Conservation (phyloP, 1,140 invertebrate species). For the Acromyrmex echinatior region DNA sequence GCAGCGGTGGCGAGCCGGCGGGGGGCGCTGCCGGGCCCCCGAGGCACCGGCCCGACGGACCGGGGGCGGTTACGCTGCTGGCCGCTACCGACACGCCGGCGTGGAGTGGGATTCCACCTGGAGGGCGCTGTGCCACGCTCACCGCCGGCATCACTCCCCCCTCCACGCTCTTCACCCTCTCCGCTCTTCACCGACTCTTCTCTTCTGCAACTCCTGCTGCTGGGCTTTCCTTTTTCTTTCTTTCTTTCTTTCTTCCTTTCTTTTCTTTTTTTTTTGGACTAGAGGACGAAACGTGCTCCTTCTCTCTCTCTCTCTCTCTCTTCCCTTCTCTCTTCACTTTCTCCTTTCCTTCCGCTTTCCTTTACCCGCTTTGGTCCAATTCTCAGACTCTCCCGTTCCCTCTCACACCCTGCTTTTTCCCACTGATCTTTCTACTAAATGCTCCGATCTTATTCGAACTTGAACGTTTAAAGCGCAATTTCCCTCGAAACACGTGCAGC, state of each 20-base stretch:
- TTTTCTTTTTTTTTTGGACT: conserved; percentile 8
- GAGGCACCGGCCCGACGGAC: no score
- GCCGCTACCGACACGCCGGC: conserved; percentile 84
- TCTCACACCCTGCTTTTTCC: not conserved
- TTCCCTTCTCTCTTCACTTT: conserved; percentile 3
- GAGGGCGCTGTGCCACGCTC: conserved; percentile 87
- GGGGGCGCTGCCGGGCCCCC: no score
- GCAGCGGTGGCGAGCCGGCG: no score
- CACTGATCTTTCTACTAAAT: not conserved
- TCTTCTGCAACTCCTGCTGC: conserved; percentile 79
- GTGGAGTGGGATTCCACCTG: conserved; percentile 86
- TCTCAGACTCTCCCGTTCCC: not conserved
- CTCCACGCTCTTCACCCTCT: conserved; percentile 82
- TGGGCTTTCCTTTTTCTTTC: conserved; percentile 30
- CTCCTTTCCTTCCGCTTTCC: not conserved
- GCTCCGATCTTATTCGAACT: not conserved
- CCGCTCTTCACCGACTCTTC: conserved; percentile 76
- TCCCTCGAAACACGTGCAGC: not conserved
- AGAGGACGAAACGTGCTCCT: conserved; percentile 54
- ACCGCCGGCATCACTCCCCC: conserved; percentile 86
- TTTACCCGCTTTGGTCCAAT: conserved; percentile 6
- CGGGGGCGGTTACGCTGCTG: conserved; percentile 78
- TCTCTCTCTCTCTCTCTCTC: not conserved
- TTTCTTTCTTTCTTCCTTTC: not conserved
- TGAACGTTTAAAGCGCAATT: not conserved